Evolutionary conservation across 2,797 vertebrate species (phyloP).

Genomic region (Poecile montanus): DNA sequence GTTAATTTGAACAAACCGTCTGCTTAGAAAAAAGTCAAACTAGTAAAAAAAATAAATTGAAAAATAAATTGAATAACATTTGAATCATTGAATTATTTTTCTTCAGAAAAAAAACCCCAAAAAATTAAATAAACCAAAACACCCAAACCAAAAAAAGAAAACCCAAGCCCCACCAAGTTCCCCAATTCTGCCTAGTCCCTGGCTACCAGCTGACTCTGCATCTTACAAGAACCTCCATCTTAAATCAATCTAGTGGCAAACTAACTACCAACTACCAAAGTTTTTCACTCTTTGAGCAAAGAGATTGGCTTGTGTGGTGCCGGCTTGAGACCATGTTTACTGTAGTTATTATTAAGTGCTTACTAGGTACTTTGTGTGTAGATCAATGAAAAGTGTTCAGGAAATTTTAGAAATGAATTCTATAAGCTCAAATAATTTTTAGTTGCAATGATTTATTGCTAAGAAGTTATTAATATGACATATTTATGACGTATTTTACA

Average conservation of each 20-base stretch:
- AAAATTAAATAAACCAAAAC: neutral
- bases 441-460: neutral
- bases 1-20: neutral
- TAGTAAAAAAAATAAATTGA: neutral
- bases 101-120: neutral
- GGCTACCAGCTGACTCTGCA: neutral
- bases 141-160: rapidly evolving
- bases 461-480: neutral
- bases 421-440: neutral
- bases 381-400: neutral
- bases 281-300: neutral
- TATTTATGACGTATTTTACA: neutral
- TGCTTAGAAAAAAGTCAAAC: neutral
- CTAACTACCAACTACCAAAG: neutral
- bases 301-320: neutral
- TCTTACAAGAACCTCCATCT: neutral
- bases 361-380: neutral
- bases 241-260: neutral
- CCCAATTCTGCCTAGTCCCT: rapidly evolving
- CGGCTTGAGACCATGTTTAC: neutral
- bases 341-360: neutral
- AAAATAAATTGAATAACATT: neutral
- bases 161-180: rapidly evolving
- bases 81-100: neutral
- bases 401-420: neutral